Evolutionary conservation across 2,888 invertebrate species (phyloP).

Genomic region (Dryocosmus kuriphilus): DNA sequence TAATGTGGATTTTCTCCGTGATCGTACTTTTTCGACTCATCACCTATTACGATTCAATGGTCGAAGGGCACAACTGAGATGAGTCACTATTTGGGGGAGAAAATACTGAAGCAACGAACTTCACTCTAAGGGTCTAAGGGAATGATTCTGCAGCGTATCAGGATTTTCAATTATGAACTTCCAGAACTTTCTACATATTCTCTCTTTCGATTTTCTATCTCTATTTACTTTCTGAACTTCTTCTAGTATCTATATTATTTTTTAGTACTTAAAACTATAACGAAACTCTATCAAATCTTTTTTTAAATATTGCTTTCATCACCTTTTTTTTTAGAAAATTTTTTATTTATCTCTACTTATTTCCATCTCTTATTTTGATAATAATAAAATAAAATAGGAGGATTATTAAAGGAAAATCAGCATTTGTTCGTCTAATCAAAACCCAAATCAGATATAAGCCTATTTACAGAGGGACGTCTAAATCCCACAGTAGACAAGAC

Average conservation of each 20-base stretch:
- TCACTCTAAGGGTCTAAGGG: constrained; percentile 4
- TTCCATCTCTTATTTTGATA: background rate
- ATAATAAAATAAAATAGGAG: background rate
- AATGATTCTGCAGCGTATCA: constrained; percentile 26
- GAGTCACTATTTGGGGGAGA: constrained; percentile 18
- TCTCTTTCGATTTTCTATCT: background rate
- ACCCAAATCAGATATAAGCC: background rate
- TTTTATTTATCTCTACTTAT: no score
- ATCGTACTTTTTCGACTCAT: constrained; percentile 28
- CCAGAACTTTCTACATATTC: background rate
- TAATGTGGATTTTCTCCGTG: constrained; percentile 8
- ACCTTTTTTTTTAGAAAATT: background rate
- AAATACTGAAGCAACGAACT: constrained; percentile 25
- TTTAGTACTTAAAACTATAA: background rate
- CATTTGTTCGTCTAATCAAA: background rate
- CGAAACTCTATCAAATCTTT: background rate
- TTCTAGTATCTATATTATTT: no score
- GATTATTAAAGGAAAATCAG: background rate
- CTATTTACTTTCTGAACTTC: background rate
- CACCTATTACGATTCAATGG: constrained; percentile 26
- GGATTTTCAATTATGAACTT: constrained; percentile 21
- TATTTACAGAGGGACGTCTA: constrained; percentile 7
- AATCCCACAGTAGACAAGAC: constrained; percentile 31
- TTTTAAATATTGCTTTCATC: background rate
- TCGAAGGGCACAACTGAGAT: constrained; percentile 17